phyloP scores from a whole-genome alignment of 2,888 invertebrate species.

The Syrista parreyssii region DNA sequence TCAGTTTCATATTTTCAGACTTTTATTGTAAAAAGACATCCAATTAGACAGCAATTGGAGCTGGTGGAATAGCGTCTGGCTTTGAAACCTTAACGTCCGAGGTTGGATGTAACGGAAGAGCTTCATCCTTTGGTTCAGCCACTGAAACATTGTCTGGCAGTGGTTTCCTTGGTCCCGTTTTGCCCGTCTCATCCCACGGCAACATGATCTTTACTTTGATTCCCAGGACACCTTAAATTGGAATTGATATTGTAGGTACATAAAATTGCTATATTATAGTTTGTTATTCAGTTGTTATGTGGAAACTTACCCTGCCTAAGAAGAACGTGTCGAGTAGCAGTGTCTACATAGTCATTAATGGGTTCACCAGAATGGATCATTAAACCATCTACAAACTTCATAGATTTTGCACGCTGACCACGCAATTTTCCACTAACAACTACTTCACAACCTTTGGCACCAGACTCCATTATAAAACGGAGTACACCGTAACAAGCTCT shows the following conservation, averaged over 20 bases:
- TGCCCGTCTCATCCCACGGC: conserved; percentile 95
- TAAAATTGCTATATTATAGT: conserved; percentile 97
- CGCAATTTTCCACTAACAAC: conserved; percentile 97
- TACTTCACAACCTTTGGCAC: conserved; percentile 94
- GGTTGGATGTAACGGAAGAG: not conserved
- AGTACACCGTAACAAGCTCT: conserved; percentile 97
- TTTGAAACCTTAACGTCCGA: not conserved
- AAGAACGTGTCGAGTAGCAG: conserved; percentile 97
- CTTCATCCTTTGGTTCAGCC: conserved; percentile 95
- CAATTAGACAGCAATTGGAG: not conserved
- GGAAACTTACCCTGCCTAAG: conserved; percentile 84
- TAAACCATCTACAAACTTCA: conserved; percentile 98
- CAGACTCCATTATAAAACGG: conserved; percentile 95
- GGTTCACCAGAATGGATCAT: conserved; percentile 99
- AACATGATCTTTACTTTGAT: conserved; percentile 96
- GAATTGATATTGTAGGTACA: not conserved
- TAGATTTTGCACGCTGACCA: conserved; percentile 97
- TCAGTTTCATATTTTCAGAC: not conserved
- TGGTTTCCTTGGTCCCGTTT: conserved; percentile 94
- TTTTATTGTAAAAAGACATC: conserved; percentile 30
- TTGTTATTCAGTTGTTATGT: conserved; percentile 67
- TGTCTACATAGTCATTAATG: conserved; percentile 97
- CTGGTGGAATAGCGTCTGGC: not conserved
- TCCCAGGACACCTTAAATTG: conserved; percentile 63
- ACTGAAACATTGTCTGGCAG: conserved; percentile 96